Evolutionary conservation across 2,888 invertebrate species (phyloP).

Genomic region (Callosobruchus maculatus): DNA sequence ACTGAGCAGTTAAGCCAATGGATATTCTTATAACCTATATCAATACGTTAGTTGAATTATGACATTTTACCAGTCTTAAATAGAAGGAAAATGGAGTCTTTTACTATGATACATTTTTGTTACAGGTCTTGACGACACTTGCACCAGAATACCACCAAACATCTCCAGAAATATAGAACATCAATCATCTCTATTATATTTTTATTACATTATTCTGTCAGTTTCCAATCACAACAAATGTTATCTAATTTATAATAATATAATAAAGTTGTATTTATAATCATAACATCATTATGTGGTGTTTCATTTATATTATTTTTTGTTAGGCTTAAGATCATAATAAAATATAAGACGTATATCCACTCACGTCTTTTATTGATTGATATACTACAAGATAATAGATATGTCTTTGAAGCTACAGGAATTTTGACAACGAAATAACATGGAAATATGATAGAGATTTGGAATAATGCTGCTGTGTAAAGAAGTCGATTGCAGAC

Average conservation of each 20-base stretch:
- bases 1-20: too few relatives aligned
- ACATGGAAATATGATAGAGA: too few relatives aligned
- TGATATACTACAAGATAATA: neutral
- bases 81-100: too few relatives aligned
- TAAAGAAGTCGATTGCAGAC: too few relatives aligned
- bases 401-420: too few relatives aligned
- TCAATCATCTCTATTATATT: constrained; percentile 15
- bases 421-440: too few relatives aligned
- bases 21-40: too few relatives aligned
- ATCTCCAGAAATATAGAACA: constrained; percentile 13
- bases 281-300: constrained; percentile 25
- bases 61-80: too few relatives aligned
- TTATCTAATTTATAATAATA: constrained; percentile 35
- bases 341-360: constrained; percentile 11
- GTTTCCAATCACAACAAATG: constrained; percentile 19
- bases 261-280: constrained; percentile 46
- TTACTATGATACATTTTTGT: constrained; percentile 16
- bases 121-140: constrained; percentile 15
- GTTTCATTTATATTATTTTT: constrained; percentile 24
- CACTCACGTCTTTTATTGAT: neutral
- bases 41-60: too few relatives aligned
- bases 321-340: constrained; percentile 19
- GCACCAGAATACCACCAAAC: constrained; percentile 25
- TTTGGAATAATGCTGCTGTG: too few relatives aligned
- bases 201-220: constrained; percentile 32